Base-by-base conservation (phyloP, 2,888 invertebrate species). In the Rhingia campestris region DNA sequence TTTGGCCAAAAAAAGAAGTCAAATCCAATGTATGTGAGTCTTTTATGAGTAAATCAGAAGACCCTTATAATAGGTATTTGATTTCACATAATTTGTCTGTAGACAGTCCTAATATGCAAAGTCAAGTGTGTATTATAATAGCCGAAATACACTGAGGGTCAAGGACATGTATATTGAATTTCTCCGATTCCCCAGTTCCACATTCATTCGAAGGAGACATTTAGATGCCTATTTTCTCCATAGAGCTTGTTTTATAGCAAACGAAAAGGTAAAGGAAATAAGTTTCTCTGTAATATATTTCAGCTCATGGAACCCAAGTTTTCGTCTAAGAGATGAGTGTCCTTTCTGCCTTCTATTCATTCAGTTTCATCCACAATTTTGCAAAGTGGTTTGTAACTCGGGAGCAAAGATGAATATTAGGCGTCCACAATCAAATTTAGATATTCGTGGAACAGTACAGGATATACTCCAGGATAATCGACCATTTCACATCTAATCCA, bases 131-230 rank as follows among this genome's bases (percentile, higher is more conserved):
- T 4, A 53, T 45, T 43, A 32, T 64, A 10, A 22, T 66, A 12
- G 30, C 33, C 41, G 10, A 47, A 64, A 39, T 35, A 33, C 53
- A 43, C 22, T 22, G 35, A 67, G 66, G 75, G 75, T 75, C 75
- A 75, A 75, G 75, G 75, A 51, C 75, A 66, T 12, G 4, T 6
- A 0, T 3, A 9, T 66, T 35, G 41, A 51, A 12, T 58, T 51
- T 30, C 32, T 35, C 3, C 45, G 10, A 0, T 32, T 35, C 12
- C 6, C 4, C 2, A 0, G 3, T 43, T 66, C 51, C 58, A 75
- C 32, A 73, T 22, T 64, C 14, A 47, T 22, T 33, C 22, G 9
- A 53, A 66, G 66, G 74, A 39, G 53, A 37, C n/a, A 30, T 10
- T 10, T n/a, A 30, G 41, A 41, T 5, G 10, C 6, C 7, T 4